Percentiles rank a stretch among this genome's conserved stretches.
Conservation (phyloP, 2,797 vertebrate genomes). For the Schizopygopsis malacanthus region DNA sequence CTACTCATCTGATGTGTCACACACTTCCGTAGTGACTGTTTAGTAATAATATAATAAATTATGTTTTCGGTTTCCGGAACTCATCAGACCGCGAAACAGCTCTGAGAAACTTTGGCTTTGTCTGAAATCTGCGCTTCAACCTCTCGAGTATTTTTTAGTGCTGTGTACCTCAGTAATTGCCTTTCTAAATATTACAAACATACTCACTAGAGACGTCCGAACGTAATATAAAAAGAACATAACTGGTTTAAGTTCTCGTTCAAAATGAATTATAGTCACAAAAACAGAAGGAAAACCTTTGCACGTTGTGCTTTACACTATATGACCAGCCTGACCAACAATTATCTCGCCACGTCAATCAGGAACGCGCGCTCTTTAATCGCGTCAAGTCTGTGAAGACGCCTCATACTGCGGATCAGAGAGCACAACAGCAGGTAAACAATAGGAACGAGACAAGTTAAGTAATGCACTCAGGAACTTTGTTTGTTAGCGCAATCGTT, state of each 20-base stretch:
- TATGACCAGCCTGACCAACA: not conserved
- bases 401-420: not conserved
- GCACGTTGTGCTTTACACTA: not conserved
- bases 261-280: not conserved
- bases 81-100: not conserved
- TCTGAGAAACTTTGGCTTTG: not conserved
- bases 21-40: not conserved
- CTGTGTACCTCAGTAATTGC: not conserved
- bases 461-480: not conserved
- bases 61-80: not conserved
- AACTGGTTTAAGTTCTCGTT: not conserved
- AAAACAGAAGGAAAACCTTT: not conserved
- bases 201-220: not conserved
- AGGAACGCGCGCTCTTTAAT: not conserved
- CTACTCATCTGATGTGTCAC: not conserved
- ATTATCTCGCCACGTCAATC: constrained; percentile 27
- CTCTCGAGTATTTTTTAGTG: not conserved
- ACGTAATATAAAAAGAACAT: not conserved
- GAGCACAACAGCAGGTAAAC: not conserved
- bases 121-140: not conserved
- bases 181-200: not conserved
- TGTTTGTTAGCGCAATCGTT: not conserved
- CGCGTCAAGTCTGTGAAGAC: not conserved
- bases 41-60: not conserved
- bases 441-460: not conserved